A percentile compares a stretch with the other conserved stretches of the same genome.
Evolutionary conservation across 1,140 invertebrate genomes (phyloP).

Genomic region (Andrena cerasifolii): DNA sequence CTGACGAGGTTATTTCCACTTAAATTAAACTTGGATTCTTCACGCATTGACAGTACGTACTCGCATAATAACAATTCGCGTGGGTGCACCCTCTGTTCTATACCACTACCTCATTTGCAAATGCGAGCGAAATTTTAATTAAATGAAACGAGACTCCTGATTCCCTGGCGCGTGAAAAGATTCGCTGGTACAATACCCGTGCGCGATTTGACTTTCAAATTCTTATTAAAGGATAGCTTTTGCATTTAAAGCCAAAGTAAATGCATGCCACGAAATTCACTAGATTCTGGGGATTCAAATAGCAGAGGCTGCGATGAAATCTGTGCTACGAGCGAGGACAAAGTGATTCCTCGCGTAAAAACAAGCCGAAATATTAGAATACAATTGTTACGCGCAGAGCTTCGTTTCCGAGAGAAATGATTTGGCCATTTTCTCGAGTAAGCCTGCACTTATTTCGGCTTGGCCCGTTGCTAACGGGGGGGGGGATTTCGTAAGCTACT

Average conservation of each 20-base stretch:
- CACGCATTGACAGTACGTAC: not conserved
- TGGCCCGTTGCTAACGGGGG: too few species aligned
- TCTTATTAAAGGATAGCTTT: slow-evolving; percentile 20
- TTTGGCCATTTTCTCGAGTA: too few species aligned
- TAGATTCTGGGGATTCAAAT: slow-evolving; percentile 20
- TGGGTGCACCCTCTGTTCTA: not conserved
- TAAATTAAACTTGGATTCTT: not conserved
- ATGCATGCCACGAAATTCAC: slow-evolving; percentile 6
- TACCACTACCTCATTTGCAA: not conserved
- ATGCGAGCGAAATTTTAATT: slow-evolving; percentile 19
- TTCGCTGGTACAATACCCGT: not conserved
- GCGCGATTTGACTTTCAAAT: slow-evolving; percentile 41
- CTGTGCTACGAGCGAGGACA: not conserved
- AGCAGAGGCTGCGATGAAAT: too few species aligned
- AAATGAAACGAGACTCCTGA: slow-evolving; percentile 13
- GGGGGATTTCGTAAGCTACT: too few species aligned
- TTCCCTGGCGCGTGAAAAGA: slow-evolving; percentile 24
- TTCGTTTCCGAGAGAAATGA: too few species aligned
- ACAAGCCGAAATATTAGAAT: too few species aligned
- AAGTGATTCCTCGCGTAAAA: too few species aligned
- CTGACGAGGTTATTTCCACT: not conserved
- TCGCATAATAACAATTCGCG: not conserved
- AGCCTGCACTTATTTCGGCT: too few species aligned
- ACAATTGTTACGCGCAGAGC: too few species aligned
- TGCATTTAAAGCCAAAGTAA: slow-evolving; percentile 10